A percentile compares a stretch with the other conserved stretches of the same genome.
These are phyloP conservation scores for Parthenolecanium corni DNA, from an alignment of 2,888 invertebrate species.

Conservation along the genomic window DNA sequence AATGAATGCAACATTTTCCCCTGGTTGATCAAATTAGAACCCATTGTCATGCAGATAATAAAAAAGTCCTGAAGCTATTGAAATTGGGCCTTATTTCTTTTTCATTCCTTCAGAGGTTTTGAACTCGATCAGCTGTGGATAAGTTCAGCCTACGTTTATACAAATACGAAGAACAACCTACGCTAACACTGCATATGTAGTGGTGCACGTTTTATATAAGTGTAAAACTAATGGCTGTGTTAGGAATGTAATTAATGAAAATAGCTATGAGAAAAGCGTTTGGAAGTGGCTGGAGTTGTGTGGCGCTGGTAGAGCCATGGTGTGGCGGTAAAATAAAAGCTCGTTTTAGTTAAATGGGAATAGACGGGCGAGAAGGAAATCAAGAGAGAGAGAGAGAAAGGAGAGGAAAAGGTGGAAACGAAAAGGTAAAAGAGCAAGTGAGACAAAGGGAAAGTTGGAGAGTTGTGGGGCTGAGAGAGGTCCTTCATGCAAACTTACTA, in stretches of 20 bases:
- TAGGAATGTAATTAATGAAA: constrained; percentile 29
- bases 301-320: not conserved
- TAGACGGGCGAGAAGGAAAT: not conserved
- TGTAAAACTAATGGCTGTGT: constrained; percentile 28
- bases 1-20: no score
- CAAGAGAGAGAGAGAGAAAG: not conserved
- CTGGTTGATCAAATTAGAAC: no score
- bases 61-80: no score
- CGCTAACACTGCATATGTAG: not conserved
- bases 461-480: not conserved
- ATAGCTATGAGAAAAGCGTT: not conserved
- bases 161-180: not conserved
- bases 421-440: no score
- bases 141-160: no score
- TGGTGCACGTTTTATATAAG: constrained; percentile 17
- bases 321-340: constrained; percentile 1
- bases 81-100: no score
- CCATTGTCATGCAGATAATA: no score
- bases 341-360: not conserved
- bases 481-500: constrained; percentile 21
- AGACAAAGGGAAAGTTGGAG: no score
- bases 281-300: not conserved
- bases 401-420: no score
- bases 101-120: no score
- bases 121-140: no score